Evolutionary conservation across 2,113 vertebrate genomes (phyloP).

Genomic region (Elephantulus edwardii): DNA sequence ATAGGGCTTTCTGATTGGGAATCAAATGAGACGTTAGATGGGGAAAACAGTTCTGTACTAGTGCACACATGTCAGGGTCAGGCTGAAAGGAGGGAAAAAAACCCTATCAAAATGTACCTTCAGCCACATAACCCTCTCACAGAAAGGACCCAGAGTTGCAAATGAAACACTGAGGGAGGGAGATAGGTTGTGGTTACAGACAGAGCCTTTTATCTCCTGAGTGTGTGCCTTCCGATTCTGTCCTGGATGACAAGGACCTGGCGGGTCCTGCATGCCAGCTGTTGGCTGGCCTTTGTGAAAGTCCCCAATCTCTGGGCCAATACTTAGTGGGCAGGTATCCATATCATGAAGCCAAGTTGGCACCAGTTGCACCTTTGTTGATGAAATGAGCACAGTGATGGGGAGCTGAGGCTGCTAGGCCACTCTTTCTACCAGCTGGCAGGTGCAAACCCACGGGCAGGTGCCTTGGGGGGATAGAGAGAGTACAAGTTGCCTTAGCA

Average conservation of each 20-base stretch:
- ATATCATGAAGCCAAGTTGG: constrained; percentile 70
- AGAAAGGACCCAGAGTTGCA: constrained; percentile 27
- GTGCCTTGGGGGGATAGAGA: constrained; percentile 13
- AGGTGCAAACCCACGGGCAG: constrained; percentile 47
- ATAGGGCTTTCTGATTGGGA: constrained; percentile 28
- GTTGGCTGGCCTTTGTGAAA: constrained; percentile 76
- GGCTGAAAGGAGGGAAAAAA: too few relatives aligned
- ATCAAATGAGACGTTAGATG: neutral
- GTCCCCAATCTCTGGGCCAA: constrained; percentile 62
- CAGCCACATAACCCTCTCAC: neutral
- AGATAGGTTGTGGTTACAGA: constrained; percentile 42
- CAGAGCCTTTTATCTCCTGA: constrained; percentile 66
- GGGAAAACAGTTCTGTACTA: neutral
- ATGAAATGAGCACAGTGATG: constrained; percentile 29
- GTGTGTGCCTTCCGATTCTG: neutral
- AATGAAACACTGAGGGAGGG: neutral
- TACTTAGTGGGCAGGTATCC: constrained; percentile 74
- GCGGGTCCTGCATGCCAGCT: constrained; percentile 76
- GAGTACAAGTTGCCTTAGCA: constrained; percentile 25
- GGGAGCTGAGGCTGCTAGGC: constrained; percentile 43
- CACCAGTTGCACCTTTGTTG: constrained; percentile 65
- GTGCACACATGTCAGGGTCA: neutral
- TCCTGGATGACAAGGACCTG: constrained; percentile 69
- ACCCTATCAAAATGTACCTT: constrained; percentile 32
- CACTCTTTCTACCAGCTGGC: constrained; percentile 60